Percentiles rank a stretch among this genome's conserved stretches.
Conservation (phyloP, 2,797 vertebrate species). For the Trachops cirrhosus region DNA sequence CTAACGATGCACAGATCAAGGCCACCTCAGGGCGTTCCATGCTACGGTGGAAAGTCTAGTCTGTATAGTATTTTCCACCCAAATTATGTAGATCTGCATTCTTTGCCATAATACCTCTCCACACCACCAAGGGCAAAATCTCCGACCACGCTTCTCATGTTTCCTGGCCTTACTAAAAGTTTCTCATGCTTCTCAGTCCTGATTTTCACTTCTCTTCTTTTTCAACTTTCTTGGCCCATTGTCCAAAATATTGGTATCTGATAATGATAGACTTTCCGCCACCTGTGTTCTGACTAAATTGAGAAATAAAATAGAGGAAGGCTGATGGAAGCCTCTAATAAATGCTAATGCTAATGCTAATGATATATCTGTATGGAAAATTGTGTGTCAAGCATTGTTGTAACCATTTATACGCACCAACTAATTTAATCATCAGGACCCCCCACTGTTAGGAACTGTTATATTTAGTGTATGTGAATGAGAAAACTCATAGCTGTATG, state of each 20-base stretch:
- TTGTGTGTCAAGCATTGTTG: not conserved
- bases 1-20: too few relatives aligned
- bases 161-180: not conserved
- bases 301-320: not conserved
- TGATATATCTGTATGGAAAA: not conserved
- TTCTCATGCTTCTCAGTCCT: not conserved
- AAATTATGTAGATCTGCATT: not conserved
- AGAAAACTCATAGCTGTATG: not conserved
- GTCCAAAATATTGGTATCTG: not conserved
- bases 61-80: not conserved
- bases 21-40: rapidly evolving
- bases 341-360: not conserved
- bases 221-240: not conserved
- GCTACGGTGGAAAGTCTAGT: not conserved
- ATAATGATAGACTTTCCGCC: not conserved
- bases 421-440: not conserved
- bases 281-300: not conserved
- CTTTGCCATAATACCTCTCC: not conserved
- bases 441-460: not conserved
- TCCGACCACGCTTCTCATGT: not conserved
- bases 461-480: not conserved
- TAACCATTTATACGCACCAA: not conserved
- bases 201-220: not conserved
- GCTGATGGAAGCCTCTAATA: not conserved
- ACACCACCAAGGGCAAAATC: not conserved